Evolutionary conservation across 1,140 invertebrate genomes (phyloP).

Genomic region (Metopolophium dirhodum): DNA sequence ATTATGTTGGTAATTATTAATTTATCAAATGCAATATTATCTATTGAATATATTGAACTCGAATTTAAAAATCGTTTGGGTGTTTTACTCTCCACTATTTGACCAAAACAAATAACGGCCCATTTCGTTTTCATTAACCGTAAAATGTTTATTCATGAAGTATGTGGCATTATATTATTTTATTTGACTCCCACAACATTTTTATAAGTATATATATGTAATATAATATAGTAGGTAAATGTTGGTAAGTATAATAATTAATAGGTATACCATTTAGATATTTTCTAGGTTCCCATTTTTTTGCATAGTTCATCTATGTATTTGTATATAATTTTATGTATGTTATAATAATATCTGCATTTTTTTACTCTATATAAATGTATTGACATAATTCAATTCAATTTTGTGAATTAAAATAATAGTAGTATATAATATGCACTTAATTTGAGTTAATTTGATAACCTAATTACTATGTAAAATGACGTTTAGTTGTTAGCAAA

Average conservation of each 20-base stretch:
- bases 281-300: neutral
- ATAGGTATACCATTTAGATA: neutral
- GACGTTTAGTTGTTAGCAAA: neutral
- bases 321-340: neutral
- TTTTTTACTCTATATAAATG: too few species aligned
- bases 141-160: neutral
- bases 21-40: neutral
- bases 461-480: neutral
- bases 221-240: neutral
- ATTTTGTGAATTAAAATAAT: too few species aligned
- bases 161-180: neutral
- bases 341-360: too few species aligned
- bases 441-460: neutral
- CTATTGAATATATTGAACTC: neutral
- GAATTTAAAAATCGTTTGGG: neutral
- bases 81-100: neutral
- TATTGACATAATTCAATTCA: too few species aligned
- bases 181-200: neutral
- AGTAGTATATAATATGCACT: neutral
- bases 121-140: neutral
- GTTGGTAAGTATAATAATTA: too few species aligned
- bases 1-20: neutral
- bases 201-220: neutral
- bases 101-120: neutral
- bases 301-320: neutral